A percentile compares a stretch with the other conserved stretches of the same genome.
phyloP scores from a whole-genome alignment of 2,888 invertebrate genomes.

The Drosophila formosana region DNA sequence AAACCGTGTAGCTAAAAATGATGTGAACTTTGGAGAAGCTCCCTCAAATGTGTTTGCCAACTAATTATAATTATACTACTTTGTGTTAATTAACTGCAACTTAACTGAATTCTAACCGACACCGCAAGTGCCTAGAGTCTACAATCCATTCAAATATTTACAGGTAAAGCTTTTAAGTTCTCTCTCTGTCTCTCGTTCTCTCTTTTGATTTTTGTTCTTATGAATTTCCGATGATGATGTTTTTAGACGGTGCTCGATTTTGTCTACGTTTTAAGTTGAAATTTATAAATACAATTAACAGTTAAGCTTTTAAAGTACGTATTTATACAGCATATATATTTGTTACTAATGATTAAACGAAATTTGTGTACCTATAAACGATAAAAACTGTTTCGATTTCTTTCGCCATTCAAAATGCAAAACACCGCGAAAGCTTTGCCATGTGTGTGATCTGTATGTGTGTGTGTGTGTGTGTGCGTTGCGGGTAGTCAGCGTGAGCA shows the following conservation, averaged over 20 bases:
- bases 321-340: constrained; percentile 77
- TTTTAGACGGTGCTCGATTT: constrained; percentile 77
- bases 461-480: constrained; percentile 21
- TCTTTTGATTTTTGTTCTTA: constrained; percentile 36
- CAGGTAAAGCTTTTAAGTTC: constrained; percentile 44
- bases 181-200: constrained; percentile 20
- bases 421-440: constrained; percentile 35
- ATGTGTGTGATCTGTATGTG: constrained; percentile 10
- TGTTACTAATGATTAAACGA: constrained; percentile 75
- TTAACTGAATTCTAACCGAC: constrained; percentile 67
- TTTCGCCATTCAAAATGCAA: constrained; percentile 35
- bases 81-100: constrained; percentile 60
- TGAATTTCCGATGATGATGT: constrained; percentile 44
- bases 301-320: constrained; percentile 70
- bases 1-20: constrained; percentile 55
- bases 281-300: constrained; percentile 62
- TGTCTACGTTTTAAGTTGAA: constrained; percentile 69
- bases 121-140: constrained; percentile 52
- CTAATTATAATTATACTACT: constrained; percentile 69
- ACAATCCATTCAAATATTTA: constrained; percentile 36
- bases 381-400: constrained; percentile 13
- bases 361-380: constrained; percentile 58
- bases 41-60: constrained; percentile 65
- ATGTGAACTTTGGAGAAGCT: constrained; percentile 8
- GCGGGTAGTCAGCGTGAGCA: constrained; percentile 77